Evolutionary conservation across 2,888 invertebrate species (phyloP).

Genomic region (Eristalis tenax): DNA sequence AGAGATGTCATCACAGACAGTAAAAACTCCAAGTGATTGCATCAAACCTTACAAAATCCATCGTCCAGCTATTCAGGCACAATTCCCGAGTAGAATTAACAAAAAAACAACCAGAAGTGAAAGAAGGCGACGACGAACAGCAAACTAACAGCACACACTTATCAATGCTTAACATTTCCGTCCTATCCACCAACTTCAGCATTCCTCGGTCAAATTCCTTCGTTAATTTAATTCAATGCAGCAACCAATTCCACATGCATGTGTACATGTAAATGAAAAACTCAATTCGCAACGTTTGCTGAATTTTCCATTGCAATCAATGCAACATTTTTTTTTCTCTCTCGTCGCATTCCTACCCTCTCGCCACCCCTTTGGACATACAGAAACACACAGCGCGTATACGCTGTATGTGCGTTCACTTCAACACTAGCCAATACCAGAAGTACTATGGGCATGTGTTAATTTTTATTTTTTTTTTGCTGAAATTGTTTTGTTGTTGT

Average conservation of each 20-base stretch:
- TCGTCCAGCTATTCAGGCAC: too few relatives aligned
- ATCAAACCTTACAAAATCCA: too few relatives aligned
- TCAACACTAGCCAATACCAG: conserved; percentile 49
- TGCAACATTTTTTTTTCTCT: conserved; percentile 21
- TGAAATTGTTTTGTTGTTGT: conserved; percentile 46
- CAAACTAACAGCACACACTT: background rate
- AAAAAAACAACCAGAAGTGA: too few relatives aligned
- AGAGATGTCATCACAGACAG: too few relatives aligned
- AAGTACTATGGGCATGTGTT: conserved; percentile 8
- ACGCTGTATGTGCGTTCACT: conserved; percentile 16
- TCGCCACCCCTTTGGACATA: background rate
- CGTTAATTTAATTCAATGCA: conserved; percentile 24
- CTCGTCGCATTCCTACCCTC: background rate
- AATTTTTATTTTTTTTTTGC: conserved; percentile 8
- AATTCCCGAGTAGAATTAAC: too few relatives aligned
- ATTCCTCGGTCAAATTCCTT: conserved; percentile 46
- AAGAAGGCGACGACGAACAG: background rate
- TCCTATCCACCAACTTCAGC: conserved; percentile 62
- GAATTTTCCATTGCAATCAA: conserved; percentile 62
- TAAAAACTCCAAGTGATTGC: too few relatives aligned
- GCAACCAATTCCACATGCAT: background rate
- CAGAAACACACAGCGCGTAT: background rate
- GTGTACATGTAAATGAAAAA: background rate
- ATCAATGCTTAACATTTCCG: conserved; percentile 40
- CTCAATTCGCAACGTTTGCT: conserved; percentile 37